Evolutionary conservation across 2,797 vertebrate species (phyloP), one percentile per base, ranked within the genome.

Genomic region (Typhlichthys subterraneus): DNA sequence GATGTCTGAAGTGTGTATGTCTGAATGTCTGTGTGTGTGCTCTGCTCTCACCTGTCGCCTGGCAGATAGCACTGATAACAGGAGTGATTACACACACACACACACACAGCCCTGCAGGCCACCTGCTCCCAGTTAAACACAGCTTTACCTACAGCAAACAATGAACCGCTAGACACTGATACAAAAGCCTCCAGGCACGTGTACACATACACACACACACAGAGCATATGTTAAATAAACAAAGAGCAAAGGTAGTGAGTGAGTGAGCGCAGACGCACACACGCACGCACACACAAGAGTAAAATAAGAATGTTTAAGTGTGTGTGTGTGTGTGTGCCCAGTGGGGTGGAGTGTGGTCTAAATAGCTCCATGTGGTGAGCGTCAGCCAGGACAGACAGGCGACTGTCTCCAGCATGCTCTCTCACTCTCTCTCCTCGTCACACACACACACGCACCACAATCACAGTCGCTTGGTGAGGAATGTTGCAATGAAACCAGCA

Each of bases 111-210:
- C 70, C 80, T 82, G 85, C 81, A 70, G 88, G 81, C 88, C 89
- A 89, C 89, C 93, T 94, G 91, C 90, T 91, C 85, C 70, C 87
- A 91, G 89, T 89, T 89, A 93, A 92, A 92, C 86, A 91, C 79
- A 89, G 87, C 88, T 90, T 89, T 84, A 87, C 82, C 88, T 88
- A 84, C 77, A 76, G 82, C 88, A 91, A 86, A 91, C 90, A 91
- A 92, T 81, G 76, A 83, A 84, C 73, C 69, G 65, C 73, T 82
- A 77, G 68, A 82, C 70, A 70, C 65, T 84, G 62, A 88, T 75
- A 90, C 81, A 89, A 84, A 80, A 63, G 75, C 77, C 81, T 64
- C 57, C 70, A 61, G 65, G 65, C n/a, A 29, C 52, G 62, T 75
- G 66, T 73, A 70, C 69, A 67, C 75, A 74, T 67, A 77, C 63